These are phyloP conservation scores for Conchocele bisecta DNA, from an alignment of 2,888 invertebrate genomes.

Conservation along the genomic window DNA sequence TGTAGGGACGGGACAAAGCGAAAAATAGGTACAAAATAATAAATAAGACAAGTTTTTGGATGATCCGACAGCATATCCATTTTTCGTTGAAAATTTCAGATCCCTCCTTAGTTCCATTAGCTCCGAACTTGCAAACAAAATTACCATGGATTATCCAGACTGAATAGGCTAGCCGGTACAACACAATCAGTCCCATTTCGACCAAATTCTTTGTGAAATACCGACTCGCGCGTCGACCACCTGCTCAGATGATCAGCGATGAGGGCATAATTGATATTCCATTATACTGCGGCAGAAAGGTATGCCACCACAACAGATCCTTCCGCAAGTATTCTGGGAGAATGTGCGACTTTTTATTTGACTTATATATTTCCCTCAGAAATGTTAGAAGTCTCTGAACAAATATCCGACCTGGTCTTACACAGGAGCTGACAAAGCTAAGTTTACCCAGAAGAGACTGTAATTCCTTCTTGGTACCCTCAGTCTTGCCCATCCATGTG, in stretches of 20 bases:
- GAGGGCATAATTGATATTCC: conserved; percentile 5
- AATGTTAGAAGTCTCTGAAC: conserved; percentile 9
- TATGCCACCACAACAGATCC: conserved; percentile 17
- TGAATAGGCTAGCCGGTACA: neutral
- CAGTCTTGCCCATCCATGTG: neutral
- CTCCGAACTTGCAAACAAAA: neutral
- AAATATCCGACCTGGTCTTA: conserved; percentile 3
- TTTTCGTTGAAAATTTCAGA: neutral
- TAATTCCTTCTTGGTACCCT: conserved; percentile 3
- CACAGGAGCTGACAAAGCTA: conserved; percentile 13
- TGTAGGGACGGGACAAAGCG: too few relatives aligned
- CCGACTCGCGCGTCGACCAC: too few relatives aligned
- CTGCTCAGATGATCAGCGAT: conserved; percentile 4
- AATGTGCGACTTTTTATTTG: neutral
- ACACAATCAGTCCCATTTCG: too few relatives aligned
- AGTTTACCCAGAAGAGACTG: conserved; percentile 15
- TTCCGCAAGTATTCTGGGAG: conserved; percentile 9
- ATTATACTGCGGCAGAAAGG: conserved; percentile 11
- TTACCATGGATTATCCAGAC: neutral
- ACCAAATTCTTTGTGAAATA: too few relatives aligned
- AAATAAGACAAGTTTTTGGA: conserved; percentile 9
- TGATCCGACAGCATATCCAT: conserved; percentile 12
- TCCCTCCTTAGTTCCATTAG: neutral
- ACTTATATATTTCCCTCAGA: conserved; percentile 1
- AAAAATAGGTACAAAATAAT: conserved; percentile 16